Conservation (phyloP, 2,113 vertebrate genomes). For the Struthidea cinerea region DNA sequence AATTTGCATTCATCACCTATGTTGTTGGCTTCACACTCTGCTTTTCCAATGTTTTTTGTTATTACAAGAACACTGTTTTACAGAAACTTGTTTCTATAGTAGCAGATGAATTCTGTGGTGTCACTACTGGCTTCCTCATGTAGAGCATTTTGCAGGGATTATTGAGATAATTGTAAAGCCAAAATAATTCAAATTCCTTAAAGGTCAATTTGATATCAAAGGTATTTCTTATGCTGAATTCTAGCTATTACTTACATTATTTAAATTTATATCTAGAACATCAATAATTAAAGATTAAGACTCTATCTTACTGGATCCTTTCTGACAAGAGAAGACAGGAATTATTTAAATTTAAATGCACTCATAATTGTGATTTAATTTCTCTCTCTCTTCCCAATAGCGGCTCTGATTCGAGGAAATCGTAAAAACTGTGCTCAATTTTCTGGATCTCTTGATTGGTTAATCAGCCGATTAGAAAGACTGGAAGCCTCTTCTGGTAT, state of each 20-base stretch:
- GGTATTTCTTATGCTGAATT: not conserved
- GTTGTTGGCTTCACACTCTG: not conserved
- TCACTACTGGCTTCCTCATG: not conserved
- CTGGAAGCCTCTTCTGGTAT: conserved; percentile 95
- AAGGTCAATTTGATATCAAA: not conserved
- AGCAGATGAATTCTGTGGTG: not conserved
- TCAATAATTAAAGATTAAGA: not conserved
- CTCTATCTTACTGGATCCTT: not conserved
- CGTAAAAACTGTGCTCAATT: conserved; percentile 98
- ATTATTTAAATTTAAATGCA: not conserved
- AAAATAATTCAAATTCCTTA: not conserved
- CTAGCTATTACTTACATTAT: not conserved
- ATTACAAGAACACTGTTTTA: not conserved
- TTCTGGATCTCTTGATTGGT: conserved; percentile 93
- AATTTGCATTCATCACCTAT: not conserved
- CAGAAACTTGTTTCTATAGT: not conserved
- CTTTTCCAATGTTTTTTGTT: not conserved
- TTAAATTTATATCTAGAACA: not conserved
- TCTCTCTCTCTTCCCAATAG: conserved; percentile 57
- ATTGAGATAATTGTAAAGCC: not conserved
- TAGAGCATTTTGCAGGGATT: not conserved
- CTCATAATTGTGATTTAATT: not conserved
- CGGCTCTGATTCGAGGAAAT: conserved; percentile 94
- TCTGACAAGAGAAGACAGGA: not conserved
- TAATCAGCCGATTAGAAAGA: conserved; percentile 92